Evolutionary conservation across 2,797 vertebrate species (phyloP).

Genomic region (Smutsia gigantea): DNA sequence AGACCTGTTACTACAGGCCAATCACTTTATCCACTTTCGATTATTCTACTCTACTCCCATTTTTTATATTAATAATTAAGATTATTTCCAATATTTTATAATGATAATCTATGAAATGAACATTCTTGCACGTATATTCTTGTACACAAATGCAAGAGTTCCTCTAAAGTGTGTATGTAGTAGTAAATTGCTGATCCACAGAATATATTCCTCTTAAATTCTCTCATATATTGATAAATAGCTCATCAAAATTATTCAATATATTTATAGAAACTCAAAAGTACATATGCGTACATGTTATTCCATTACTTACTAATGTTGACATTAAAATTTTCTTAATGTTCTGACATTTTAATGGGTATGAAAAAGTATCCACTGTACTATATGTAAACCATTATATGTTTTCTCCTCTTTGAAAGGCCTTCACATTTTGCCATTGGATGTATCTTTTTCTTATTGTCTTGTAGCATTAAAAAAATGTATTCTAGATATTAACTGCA

Average conservation of each 20-base stretch:
- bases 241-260: background rate
- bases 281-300: background rate
- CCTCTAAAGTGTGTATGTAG: background rate
- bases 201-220: background rate
- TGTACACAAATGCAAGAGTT: background rate
- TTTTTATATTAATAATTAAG: background rate
- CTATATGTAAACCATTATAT: background rate
- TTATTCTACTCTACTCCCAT: background rate
- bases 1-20: background rate
- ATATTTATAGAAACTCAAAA: background rate
- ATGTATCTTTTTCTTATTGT: background rate
- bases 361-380: background rate
- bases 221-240: background rate
- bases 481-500: background rate
- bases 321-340: background rate
- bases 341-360: background rate
- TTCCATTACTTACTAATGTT: background rate
- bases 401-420: background rate
- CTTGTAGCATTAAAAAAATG: background rate
- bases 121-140: background rate
- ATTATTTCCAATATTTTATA: background rate
- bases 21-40: background rate
- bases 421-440: background rate
- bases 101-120: background rate
- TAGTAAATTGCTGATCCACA: background rate